A percentile compares a stretch with the other conserved stretches of the same genome.
phyloP scores from a whole-genome alignment of 2,888 invertebrate genomes.

The Blastobasis lacticolella region DNA sequence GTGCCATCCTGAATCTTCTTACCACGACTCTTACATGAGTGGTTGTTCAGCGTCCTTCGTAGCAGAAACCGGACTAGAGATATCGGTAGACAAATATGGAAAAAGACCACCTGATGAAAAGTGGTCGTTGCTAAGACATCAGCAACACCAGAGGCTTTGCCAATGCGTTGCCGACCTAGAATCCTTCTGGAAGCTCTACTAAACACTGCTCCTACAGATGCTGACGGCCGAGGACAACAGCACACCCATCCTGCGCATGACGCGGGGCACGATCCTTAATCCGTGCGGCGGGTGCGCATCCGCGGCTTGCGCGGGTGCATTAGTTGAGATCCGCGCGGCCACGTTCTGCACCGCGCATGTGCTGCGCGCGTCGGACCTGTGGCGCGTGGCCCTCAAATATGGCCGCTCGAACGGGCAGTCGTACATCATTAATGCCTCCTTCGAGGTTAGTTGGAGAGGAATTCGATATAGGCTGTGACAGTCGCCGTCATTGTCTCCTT shows the following conservation, averaged over 20 bases:
- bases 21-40: too few species aligned
- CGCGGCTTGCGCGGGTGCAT: constrained; percentile 26
- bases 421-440: constrained; percentile 26
- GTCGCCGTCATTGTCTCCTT: too few species aligned
- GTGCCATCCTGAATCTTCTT: too few species aligned
- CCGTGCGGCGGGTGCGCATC: constrained; percentile 33
- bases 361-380: constrained; percentile 33
- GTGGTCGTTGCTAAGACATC: too few species aligned
- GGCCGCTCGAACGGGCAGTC: constrained; percentile 30
- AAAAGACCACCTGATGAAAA: too few species aligned
- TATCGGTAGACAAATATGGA: too few species aligned
- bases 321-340: constrained; percentile 30
- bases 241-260: constrained; percentile 50
- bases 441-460: constrained; percentile 24
- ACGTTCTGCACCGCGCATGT: constrained; percentile 58
- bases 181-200: too few species aligned
- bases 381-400: constrained; percentile 37
- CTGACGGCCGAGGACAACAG: constrained; percentile 56
- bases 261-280: constrained; percentile 44
- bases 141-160: not conserved
- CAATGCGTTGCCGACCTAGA: not conserved
- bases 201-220: constrained; percentile 28
- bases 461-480: too few species aligned
- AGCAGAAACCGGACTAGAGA: too few species aligned
- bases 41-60: too few species aligned